Evolutionary conservation across 2,113 vertebrate genomes (phyloP).

Genomic region (Arvicanthis niloticus): DNA sequence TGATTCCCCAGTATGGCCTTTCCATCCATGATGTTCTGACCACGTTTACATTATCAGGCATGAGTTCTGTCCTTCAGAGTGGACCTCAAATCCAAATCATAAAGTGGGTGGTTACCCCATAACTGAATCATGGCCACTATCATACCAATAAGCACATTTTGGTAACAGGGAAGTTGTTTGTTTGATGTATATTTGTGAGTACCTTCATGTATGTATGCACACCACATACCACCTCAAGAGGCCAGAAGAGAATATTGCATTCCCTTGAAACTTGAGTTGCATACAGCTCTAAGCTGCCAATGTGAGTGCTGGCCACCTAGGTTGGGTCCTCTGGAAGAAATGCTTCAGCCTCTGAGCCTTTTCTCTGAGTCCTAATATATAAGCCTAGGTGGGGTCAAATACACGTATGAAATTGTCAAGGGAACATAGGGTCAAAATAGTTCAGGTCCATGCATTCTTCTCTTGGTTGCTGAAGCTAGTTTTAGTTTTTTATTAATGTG

Average conservation of each 20-base stretch:
- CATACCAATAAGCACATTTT: not conserved
- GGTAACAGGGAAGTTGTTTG: not conserved
- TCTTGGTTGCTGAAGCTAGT: slow-evolving; percentile 31
- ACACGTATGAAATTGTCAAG: slow-evolving; percentile 8
- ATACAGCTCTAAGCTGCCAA: not conserved
- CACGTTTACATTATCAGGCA: not conserved
- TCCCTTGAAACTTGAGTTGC: not conserved
- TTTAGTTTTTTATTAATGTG: not conserved
- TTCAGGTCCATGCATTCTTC: slow-evolving; percentile 30
- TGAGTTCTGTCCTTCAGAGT: not conserved
- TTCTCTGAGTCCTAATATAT: not conserved
- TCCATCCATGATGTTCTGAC: not conserved
- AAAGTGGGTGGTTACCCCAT: not conserved
- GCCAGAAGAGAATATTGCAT: not conserved
- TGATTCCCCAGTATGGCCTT: not conserved
- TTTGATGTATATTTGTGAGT: not conserved
- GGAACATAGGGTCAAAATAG: not conserved
- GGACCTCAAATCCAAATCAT: not conserved
- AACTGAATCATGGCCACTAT: not conserved
- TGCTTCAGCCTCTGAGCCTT: not conserved
- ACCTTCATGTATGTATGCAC: not conserved
- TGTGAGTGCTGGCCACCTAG: not conserved
- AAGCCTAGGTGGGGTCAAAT: not conserved
- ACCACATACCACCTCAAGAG: not conserved
- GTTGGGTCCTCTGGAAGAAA: not conserved